Evolutionary conservation across 2,797 vertebrate species (phyloP).

Genomic region (Phrynocephalus forsythii): DNA sequence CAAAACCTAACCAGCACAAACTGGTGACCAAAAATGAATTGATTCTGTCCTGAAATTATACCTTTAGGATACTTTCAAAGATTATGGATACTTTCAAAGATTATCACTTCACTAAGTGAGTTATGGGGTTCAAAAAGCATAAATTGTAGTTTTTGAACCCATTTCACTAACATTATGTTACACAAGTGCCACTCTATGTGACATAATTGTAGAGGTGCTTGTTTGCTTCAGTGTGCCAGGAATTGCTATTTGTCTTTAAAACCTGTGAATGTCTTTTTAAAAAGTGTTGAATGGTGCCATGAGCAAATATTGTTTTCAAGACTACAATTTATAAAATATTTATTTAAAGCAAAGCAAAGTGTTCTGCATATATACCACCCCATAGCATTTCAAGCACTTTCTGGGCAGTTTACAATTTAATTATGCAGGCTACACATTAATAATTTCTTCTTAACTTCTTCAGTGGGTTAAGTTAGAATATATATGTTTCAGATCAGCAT

Average conservation of each 20-base stretch:
- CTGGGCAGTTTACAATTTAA: too few relatives aligned
- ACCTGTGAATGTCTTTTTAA: background rate
- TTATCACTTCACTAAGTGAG: background rate
- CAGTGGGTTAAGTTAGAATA: background rate
- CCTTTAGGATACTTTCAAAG: constrained; percentile 3
- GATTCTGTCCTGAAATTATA: background rate
- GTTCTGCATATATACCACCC: too few relatives aligned
- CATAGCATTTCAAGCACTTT: too few relatives aligned
- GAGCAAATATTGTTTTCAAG: background rate
- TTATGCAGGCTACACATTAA: too few relatives aligned
- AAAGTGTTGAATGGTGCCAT: background rate
- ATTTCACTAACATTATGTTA: background rate
- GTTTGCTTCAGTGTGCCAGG: background rate
- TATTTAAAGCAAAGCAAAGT: background rate
- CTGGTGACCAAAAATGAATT: too few relatives aligned
- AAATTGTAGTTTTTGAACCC: background rate
- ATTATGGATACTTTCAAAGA: background rate
- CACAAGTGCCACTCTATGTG: background rate
- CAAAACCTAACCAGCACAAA: too few relatives aligned
- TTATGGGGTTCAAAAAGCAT: background rate
- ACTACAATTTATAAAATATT: background rate
- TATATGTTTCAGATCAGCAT: background rate
- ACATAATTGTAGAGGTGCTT: constrained; percentile 2
- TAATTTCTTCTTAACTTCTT: background rate
- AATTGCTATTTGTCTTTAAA: background rate